phyloP scores from a whole-genome alignment of 2,888 invertebrate species.

The Tiphia femorata region DNA sequence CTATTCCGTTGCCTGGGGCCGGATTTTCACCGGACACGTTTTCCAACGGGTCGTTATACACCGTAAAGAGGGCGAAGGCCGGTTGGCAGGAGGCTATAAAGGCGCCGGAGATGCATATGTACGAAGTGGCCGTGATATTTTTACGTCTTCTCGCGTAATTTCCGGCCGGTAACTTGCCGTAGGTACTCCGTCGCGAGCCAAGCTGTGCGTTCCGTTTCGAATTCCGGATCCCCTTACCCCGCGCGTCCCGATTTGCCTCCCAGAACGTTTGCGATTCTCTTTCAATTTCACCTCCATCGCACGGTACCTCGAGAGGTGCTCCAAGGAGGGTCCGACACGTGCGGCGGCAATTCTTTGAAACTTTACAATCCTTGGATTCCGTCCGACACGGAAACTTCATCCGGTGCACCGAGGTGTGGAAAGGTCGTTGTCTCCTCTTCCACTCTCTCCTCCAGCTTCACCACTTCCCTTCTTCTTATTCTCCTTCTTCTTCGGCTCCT shows the following conservation, averaged over 20 bases:
- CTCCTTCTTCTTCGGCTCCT: too few relatives aligned
- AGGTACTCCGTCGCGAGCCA: not conserved
- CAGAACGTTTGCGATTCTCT: conserved; percentile 13
- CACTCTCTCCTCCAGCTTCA: too few relatives aligned
- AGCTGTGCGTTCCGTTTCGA: too few relatives aligned
- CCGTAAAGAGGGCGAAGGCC: conserved; percentile 21
- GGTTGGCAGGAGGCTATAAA: conserved; percentile 16
- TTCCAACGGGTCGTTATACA: conserved; percentile 14
- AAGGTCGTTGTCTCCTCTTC: conserved; percentile 10
- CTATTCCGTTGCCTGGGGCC: not conserved
- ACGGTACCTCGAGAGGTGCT: conserved; percentile 14
- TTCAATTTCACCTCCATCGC: conserved; percentile 12
- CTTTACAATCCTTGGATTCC: conserved; percentile 21
- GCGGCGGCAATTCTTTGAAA: conserved; percentile 21
- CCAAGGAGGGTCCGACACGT: conserved; percentile 8
- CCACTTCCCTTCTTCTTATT: too few relatives aligned
- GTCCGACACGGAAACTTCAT: conserved; percentile 15
- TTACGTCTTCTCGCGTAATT: conserved; percentile 29
- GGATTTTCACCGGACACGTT: conserved; percentile 4
- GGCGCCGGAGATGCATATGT: conserved; percentile 33
- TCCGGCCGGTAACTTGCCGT: conserved; percentile 26
- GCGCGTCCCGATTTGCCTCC: conserved; percentile 13
- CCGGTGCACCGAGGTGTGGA: conserved; percentile 10
- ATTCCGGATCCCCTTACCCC: too few relatives aligned
- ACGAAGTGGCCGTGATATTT: conserved; percentile 33